Percentiles rank a stretch among this genome's conserved stretches.
These are phyloP conservation scores for Sphyrna mokarran DNA, from an alignment of 2,113 vertebrate genomes.

Conservation along the genomic window DNA sequence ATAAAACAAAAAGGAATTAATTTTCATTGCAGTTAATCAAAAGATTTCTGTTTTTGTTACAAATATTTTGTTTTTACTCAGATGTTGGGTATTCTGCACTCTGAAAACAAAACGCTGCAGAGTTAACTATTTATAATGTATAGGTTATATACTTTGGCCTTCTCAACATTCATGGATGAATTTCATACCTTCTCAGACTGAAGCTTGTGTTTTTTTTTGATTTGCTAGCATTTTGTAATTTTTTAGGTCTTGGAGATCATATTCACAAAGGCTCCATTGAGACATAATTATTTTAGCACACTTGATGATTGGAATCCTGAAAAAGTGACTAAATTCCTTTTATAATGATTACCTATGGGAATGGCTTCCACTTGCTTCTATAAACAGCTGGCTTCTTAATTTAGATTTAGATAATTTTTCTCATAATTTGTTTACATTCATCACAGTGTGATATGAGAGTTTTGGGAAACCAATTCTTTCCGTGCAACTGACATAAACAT, in stretches of 20 bases:
- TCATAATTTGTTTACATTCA: not conserved
- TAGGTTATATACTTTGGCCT: not conserved
- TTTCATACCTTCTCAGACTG: not conserved
- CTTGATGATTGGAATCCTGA: not conserved
- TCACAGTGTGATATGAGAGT: not conserved
- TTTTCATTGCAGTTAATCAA: not conserved
- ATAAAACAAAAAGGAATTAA: not conserved
- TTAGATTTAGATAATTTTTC: slow-evolving; percentile 4
- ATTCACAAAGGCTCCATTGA: not conserved
- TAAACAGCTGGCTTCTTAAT: not conserved
- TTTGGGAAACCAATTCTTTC: not conserved
- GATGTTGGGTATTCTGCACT: not conserved
- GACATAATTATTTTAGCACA: slow-evolving; percentile 7
- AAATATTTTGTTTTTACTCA: not conserved
- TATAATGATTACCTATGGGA: slow-evolving; percentile 16
- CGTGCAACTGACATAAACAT: not conserved
- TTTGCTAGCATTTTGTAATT: not conserved
- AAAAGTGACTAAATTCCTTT: not conserved
- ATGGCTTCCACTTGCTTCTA: not conserved
- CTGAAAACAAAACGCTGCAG: not conserved
- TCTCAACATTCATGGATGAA: not conserved
- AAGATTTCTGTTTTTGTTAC: not conserved
- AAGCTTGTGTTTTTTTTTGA: not conserved
- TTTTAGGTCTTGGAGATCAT: not conserved
- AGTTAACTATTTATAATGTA: not conserved